These are phyloP conservation scores for Babylonia areolata DNA, from an alignment of 1,140 invertebrate species.

Conservation along the genomic window DNA sequence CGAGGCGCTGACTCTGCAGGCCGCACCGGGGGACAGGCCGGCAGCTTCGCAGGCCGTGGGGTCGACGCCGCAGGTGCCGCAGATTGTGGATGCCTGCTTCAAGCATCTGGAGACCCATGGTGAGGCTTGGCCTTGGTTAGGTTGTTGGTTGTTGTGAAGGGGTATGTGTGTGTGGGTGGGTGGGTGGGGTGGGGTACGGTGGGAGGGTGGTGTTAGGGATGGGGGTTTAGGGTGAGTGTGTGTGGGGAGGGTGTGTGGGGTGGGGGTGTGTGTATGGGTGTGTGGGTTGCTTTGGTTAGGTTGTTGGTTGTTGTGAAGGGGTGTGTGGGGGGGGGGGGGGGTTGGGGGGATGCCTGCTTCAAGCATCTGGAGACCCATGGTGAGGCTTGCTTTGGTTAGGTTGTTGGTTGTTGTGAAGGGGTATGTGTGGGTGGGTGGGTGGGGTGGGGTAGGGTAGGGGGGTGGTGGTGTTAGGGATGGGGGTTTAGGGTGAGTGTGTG, in stretches of 20 bases:
- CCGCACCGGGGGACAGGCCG: constrained; percentile 24
- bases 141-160: background rate
- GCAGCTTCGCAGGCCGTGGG: constrained; percentile 34
- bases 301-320: background rate
- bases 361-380: no score
- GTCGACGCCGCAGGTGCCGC: constrained; percentile 78
- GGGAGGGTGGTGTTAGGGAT: background rate
- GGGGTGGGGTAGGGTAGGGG: constrained; percentile 38
- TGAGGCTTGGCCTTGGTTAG: background rate
- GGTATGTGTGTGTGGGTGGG: background rate
- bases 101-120: no score
- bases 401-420: background rate
- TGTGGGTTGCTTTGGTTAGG: background rate
- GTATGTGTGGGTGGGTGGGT: background rate
- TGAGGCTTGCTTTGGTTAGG: background rate
- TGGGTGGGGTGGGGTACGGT: background rate
- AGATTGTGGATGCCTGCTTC: constrained; percentile 86
- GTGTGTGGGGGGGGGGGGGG: background rate
- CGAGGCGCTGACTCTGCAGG: constrained; percentile 67
- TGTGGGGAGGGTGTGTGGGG: background rate
- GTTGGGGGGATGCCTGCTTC: constrained; percentile 81
- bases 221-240: background rate
- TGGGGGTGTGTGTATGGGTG: background rate
- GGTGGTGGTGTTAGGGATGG: no score
- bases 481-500: no score